Evolutionary conservation across 1,140 invertebrate species (phyloP), one percentile per base, ranked within the genome.

Genomic region (Oncopodura yosiiana): DNA sequence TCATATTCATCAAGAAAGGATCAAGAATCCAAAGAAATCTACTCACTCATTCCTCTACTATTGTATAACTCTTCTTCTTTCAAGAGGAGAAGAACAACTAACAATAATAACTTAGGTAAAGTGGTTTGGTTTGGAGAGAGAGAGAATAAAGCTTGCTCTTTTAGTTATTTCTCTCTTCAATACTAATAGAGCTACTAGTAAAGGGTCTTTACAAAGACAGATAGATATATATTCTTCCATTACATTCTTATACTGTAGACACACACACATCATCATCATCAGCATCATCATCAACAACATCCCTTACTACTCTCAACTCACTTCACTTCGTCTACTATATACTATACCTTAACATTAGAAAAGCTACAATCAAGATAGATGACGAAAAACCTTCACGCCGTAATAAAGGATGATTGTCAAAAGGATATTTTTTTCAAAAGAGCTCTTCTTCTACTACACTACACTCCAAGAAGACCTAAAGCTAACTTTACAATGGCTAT

Each of bases 371-470:
- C 30, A 34, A 34, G 30, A 34, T 34, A 34, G 9, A 19, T 5
- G 19, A 16, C 12, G 21, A 43, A 16, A 16, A 16, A 43, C 19
- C 5, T 30, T 43, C 26, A 37, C 38, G 23, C n/a, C 9, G 27
- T 39, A 50, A 50, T 38, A 34, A 52, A 30, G 50, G 50, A 52
- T 52, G 49, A 51, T 42, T 51, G 49, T 51, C 38, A 51, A 30
- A 42, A 51, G 38, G 8, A 39, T 51, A 29, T 44, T 44, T 44
- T 19, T 18, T 12, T 12, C 9, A 21, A 45, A 14, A 53, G 46
- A n/a, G n/a, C n/a, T n/a, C 52, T 43, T 53, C 42, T 53, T 53
- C 43, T 37, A 53, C 4, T 37, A 3, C 27, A 41, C 12, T 1
- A 8, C 2, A 26, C 18, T 9, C n/a, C 23, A 46, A 26, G 8